phyloP scores from a whole-genome alignment of 2,888 invertebrate genomes.

The Diaphora mendica region DNA sequence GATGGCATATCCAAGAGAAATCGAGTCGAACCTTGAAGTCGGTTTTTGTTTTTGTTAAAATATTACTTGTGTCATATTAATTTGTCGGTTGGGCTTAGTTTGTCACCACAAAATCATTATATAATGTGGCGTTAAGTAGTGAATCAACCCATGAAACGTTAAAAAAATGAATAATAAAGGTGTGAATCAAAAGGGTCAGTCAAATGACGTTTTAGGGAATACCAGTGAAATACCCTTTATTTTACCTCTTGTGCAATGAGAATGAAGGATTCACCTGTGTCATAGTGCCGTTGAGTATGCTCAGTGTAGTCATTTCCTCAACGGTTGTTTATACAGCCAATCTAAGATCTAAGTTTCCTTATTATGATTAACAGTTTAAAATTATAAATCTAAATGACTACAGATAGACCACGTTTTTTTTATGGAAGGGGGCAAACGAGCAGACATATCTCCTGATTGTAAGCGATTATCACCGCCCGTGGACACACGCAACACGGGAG shows the following conservation, averaged over 20 bases:
- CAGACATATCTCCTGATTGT: too few species aligned
- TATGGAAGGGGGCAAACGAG: too few species aligned
- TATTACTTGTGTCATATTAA: too few species aligned
- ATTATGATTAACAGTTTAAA: background rate
- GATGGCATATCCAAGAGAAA: too few species aligned
- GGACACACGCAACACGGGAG: too few species aligned
- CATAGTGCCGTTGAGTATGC: background rate
- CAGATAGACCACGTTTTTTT: too few species aligned
- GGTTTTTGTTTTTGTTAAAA: too few species aligned
- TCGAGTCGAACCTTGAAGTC: too few species aligned
- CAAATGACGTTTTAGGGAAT: background rate
- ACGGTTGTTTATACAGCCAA: background rate
- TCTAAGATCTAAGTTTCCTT: background rate
- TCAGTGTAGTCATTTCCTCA: background rate
- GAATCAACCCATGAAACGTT: background rate
- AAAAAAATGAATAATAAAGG: background rate
- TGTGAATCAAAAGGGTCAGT: background rate
- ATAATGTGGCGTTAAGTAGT: background rate
- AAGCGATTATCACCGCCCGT: too few species aligned
- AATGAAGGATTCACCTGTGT: constrained; percentile 7
- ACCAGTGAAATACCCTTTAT: background rate
- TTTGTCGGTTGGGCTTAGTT: too few species aligned
- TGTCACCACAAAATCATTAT: background rate
- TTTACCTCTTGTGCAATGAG: constrained; percentile 13
- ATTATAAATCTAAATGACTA: background rate